Conservation (phyloP, 2,888 invertebrate species). For the Phorcus lineatus region DNA sequence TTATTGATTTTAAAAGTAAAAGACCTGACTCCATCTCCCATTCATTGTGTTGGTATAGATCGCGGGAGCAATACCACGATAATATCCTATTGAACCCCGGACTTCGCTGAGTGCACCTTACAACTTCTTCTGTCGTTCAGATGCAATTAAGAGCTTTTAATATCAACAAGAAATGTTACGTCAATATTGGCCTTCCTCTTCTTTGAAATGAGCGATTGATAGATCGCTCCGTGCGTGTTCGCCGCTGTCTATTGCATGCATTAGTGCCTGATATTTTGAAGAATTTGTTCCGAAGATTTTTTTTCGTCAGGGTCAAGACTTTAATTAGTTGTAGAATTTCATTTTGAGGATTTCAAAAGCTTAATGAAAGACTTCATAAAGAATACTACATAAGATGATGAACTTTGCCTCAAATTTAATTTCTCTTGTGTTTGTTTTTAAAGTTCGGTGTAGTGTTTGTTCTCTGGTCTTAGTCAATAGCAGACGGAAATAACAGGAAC, state of each 20-base stretch:
- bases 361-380: too few species aligned
- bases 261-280: too few species aligned
- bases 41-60: not conserved
- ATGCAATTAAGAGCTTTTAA: constrained; percentile 6
- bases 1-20: not conserved
- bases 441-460: too few species aligned
- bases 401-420: too few species aligned
- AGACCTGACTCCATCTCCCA: not conserved
- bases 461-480: too few species aligned
- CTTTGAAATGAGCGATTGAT: not conserved
- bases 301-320: too few species aligned
- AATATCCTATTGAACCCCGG: not conserved
- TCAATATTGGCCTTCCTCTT: not conserved
- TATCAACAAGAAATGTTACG: not conserved
- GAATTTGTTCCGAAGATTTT: too few species aligned
- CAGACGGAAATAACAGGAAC: too few species aligned
- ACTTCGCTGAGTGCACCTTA: not conserved
- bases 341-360: too few species aligned
- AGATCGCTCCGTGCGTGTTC: not conserved
- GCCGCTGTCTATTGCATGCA: not conserved
- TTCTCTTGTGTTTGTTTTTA: too few species aligned
- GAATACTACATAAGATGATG: too few species aligned
- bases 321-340: too few species aligned
- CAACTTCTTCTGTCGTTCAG: not conserved
- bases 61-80: not conserved